These are phyloP conservation scores for Epistrophe grossulariae DNA, from an alignment of 2,888 invertebrate genomes.

Conservation along the genomic window DNA sequence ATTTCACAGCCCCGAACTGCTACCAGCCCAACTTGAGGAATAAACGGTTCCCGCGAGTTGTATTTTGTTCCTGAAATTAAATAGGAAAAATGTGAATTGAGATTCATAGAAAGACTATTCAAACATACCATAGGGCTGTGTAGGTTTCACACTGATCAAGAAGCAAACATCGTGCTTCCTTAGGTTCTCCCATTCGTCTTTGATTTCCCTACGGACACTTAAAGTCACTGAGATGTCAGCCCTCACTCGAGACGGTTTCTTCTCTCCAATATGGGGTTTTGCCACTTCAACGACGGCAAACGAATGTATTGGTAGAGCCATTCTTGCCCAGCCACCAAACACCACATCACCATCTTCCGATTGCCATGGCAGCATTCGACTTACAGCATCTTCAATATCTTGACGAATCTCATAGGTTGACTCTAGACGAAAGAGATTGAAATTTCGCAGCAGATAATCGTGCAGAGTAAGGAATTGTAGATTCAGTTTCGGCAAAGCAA, in stretches of 20 bases:
- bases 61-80: conserved; percentile 88
- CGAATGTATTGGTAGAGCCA: conserved; percentile 97
- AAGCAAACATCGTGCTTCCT: conserved; percentile 99
- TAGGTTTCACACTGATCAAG: conserved; percentile 95
- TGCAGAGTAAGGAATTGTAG: conserved; percentile 99
- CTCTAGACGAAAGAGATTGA: conserved; percentile 98
- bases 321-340: conserved; percentile 99
- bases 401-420: conserved; percentile 98
- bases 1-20: conserved; percentile 99
- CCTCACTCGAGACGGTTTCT: conserved; percentile 96
- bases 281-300: conserved; percentile 98
- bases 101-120: neutral
- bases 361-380: conserved; percentile 97
- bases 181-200: conserved; percentile 98
- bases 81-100: neutral
- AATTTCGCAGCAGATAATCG: conserved; percentile 98
- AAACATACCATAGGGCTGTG: conserved; percentile 90
- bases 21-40: conserved; percentile 95
- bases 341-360: conserved; percentile 93
- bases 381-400: conserved; percentile 98
- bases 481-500: conserved; percentile 98
- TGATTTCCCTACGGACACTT: conserved; percentile 95
- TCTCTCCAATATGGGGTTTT: conserved; percentile 96
- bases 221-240: conserved; percentile 97
- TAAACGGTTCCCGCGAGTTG: conserved; percentile 92